Base-by-base conservation (phyloP, 2,888 invertebrate genomes). In the Augochlorella aurata region DNA sequence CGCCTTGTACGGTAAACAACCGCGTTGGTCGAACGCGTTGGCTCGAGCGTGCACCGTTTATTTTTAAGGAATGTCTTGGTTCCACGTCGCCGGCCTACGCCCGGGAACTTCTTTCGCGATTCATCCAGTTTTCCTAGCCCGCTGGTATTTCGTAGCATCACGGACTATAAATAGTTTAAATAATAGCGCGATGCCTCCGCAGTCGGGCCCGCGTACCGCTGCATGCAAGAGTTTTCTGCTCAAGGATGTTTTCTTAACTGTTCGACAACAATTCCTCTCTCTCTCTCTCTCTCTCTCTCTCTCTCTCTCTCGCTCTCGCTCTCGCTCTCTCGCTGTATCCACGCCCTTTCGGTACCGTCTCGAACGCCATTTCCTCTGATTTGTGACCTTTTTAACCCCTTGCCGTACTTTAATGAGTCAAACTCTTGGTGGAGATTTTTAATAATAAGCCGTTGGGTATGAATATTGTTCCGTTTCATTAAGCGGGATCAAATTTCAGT, bases 161-260 rank as follows among this genome's bases (percentile, higher is more conserved):
- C 65, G 47, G 44, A 24, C 66, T 88, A 88, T 86, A 88, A 88
- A 88, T 88, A 88, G 84, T 79, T 80, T 70, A 83, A 83, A 87
- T 81, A 87, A 85, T 85, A 88, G 82, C 88, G 88, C 84, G 86
- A 83, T 61, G 78, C 45, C 71, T 54, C 21, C 14, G 54, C 21
- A 21, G 54, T 1, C 54, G 54, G 14, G 54, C 21, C 10, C 54
- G 54, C 10, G 21, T 54, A 10, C 54, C 54, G 21, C 54, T 54
- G 54, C 21, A 54, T 21, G 54, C 21, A 54, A 4, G 14, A 21
- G 21, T 24, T 54, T 54, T 54, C 54, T 14, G 21, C 54, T 12
- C 5, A 24, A 54, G 0, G 21, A 54, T 21, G 21, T 5, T 24
- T 24, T 54, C 54, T 14, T 21, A n/a, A 21, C 54, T 21, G 4